phyloP scores from a whole-genome alignment of 2,113 vertebrate genomes.

The Dolichallabes microphthalmus region DNA sequence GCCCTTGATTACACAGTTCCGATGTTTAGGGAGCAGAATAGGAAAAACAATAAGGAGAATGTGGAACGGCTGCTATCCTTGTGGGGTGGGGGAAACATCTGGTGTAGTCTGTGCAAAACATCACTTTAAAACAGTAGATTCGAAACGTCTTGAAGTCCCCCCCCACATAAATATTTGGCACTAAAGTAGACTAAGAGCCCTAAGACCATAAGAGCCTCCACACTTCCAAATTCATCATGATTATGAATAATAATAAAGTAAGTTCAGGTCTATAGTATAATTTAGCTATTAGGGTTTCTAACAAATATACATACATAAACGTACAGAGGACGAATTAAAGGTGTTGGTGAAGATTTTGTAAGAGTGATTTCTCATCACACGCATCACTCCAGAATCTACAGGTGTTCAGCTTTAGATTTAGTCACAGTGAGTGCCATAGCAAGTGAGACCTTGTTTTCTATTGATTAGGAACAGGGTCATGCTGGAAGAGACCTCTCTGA shows the following conservation, averaged over 20 bases:
- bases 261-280: neutral
- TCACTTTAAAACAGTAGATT: constrained; percentile 49
- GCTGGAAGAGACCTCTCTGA: neutral
- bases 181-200: too few species aligned
- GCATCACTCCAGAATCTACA: neutral
- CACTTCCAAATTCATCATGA: neutral
- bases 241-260: neutral
- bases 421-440: neutral
- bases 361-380: neutral
- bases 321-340: neutral
- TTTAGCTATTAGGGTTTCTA: neutral
- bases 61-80: neutral
- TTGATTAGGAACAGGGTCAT: neutral
- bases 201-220: neutral
- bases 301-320: neutral
- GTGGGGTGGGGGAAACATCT: neutral
- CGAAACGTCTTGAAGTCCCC: neutral
- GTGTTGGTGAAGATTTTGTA: neutral
- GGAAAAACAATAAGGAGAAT: neutral
- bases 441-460: neutral
- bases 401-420: neutral
- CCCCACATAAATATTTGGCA: neutral
- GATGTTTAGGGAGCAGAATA: neutral
- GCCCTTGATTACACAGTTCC: constrained; percentile 19
- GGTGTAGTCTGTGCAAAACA: constrained; percentile 48